Conservation (phyloP, 2,113 vertebrate genomes). For the Polypterus bichir region DNA sequence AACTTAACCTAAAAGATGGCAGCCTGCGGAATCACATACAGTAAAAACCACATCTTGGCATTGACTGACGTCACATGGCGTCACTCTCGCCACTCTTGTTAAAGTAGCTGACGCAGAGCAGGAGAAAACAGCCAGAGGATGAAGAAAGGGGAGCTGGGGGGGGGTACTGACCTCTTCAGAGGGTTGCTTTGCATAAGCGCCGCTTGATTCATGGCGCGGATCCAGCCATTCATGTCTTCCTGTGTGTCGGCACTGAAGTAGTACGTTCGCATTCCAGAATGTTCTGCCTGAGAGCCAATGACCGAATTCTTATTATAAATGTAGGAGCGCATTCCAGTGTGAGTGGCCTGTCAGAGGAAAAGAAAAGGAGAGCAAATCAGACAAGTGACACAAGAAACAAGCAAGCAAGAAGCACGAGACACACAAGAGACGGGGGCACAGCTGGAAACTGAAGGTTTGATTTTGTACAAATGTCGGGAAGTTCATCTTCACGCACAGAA, state of each 20-base stretch:
- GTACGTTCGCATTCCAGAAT: conserved; percentile 91
- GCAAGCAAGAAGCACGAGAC: neutral
- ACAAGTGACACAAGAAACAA: neutral
- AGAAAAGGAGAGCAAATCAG: neutral
- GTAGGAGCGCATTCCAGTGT: conserved; percentile 88
- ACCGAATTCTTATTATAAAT: conserved; percentile 82
- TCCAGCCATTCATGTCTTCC: conserved; percentile 94
- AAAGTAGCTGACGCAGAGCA: no score
- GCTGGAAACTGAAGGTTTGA: neutral
- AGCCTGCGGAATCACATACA: no score
- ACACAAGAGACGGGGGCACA: neutral
- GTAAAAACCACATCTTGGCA: no score
- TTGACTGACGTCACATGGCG: neutral
- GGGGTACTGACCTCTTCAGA: conserved; percentile 73
- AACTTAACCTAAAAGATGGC: no score
- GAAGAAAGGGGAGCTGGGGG: no score
- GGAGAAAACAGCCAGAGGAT: no score
- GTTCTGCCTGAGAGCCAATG: conserved; percentile 80
- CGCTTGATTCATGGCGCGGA: conserved; percentile 91
- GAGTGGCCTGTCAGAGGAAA: conserved; percentile 63
- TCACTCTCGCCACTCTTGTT: neutral
- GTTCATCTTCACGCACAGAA: no score
- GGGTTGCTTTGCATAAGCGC: conserved; percentile 81
- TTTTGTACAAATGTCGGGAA: neutral
- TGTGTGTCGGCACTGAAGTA: conserved; percentile 95